Evolutionary conservation across 1,140 invertebrate species (phyloP).

Genomic region (Ditylenchus dipsaci): DNA sequence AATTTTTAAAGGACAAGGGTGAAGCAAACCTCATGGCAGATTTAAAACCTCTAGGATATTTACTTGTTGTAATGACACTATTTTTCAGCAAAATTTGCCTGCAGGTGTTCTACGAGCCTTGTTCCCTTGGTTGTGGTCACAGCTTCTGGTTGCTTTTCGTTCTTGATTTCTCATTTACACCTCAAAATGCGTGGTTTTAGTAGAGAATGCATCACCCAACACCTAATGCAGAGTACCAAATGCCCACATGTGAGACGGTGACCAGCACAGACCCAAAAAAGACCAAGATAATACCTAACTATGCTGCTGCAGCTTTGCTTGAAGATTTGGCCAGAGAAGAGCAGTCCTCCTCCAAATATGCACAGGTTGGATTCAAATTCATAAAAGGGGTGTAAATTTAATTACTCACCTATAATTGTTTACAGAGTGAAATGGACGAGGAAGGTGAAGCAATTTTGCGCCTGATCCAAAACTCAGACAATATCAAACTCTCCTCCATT

Average conservation of each 20-base stretch:
- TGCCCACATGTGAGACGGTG: slow-evolving; percentile 65
- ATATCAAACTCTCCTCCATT: slow-evolving; percentile 22
- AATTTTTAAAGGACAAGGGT: too few relatives aligned
- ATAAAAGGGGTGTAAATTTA: slow-evolving; percentile 3
- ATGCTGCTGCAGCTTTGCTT: slow-evolving; percentile 80
- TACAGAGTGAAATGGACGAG: slow-evolving; percentile 16
- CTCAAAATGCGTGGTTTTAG: slow-evolving; percentile 54
- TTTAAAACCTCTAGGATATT: too few relatives aligned
- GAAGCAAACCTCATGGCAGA: too few relatives aligned
- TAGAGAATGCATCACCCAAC: slow-evolving; percentile 71
- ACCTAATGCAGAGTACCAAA: slow-evolving; percentile 71
- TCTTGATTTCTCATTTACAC: slow-evolving; percentile 1
- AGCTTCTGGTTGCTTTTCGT: slow-evolving; percentile 74
- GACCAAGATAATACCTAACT: slow-evolving; percentile 71
- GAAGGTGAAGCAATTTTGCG: slow-evolving; percentile 12
- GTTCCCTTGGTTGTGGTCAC: slow-evolving; percentile 87
- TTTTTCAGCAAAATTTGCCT: slow-evolving; percentile 69
- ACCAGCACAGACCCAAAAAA: slow-evolving; percentile 61
- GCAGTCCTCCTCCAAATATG: not conserved
- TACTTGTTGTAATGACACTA: not conserved
- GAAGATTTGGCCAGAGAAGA: slow-evolving; percentile 62
- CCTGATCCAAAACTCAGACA: slow-evolving; percentile 15
- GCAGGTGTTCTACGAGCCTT: slow-evolving; percentile 80
- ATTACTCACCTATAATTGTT: slow-evolving; percentile 7
- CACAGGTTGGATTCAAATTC: not conserved